Evolutionary conservation across 2,113 vertebrate species (phyloP).

Genomic region (Zosterops lateralis): DNA sequence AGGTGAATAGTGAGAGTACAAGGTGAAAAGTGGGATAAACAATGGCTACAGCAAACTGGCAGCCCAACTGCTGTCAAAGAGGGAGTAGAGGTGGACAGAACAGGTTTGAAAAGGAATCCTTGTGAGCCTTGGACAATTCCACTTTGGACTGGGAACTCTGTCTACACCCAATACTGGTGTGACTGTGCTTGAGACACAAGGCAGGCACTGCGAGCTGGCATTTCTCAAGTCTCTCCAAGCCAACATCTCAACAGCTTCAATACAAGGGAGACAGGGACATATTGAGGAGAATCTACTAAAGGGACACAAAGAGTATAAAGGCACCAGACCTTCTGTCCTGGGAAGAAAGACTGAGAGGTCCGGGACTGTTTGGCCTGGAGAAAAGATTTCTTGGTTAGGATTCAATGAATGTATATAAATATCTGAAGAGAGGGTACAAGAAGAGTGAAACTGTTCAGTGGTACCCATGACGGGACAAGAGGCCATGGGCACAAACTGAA

Average conservation of each 20-base stretch:
- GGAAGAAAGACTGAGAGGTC: not conserved
- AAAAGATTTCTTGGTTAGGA: not conserved
- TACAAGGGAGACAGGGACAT: not conserved
- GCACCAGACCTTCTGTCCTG: not conserved
- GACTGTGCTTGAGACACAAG: not conserved
- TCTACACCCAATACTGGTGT: not conserved
- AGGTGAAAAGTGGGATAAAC: not conserved
- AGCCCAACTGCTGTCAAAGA: not conserved
- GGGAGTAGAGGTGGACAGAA: not conserved
- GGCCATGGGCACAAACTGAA: not conserved
- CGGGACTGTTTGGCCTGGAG: not conserved
- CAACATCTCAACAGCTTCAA: not conserved
- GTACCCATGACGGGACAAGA: not conserved
- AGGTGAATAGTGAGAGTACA: not conserved
- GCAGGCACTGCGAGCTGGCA: not conserved
- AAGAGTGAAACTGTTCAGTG: not conserved
- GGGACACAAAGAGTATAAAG: not conserved
- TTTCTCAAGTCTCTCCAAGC: not conserved
- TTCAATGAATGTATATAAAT: not conserved
- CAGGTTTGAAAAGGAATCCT: not conserved
- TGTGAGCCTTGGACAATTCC: not conserved
- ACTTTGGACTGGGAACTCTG: not conserved
- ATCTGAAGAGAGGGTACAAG: not conserved
- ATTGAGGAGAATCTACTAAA: not conserved
- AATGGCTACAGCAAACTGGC: not conserved